These are phyloP conservation scores for Sternotherus odoratus DNA, from an alignment of 2,797 vertebrate species.

Conservation along the genomic window DNA sequence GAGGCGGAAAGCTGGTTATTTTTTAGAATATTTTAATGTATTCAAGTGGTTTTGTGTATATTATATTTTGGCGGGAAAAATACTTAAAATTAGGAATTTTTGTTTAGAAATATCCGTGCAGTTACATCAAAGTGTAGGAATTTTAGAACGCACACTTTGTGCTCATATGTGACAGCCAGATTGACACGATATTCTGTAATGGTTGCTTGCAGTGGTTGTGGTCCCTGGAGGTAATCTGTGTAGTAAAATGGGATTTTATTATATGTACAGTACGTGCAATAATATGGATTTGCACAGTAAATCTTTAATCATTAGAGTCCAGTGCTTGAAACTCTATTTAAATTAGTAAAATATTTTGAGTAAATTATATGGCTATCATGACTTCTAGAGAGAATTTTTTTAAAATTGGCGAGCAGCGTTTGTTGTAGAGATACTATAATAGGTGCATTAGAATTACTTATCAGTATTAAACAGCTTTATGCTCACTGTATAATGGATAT, in stretches of 20 bases:
- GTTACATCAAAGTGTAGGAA: constrained; percentile 21
- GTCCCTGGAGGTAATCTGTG: constrained; percentile 69
- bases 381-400: constrained; percentile 57
- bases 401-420: constrained; percentile 39
- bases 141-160: constrained; percentile 3
- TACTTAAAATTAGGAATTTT: constrained; percentile 44
- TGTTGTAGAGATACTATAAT: constrained; percentile 42
- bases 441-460: constrained; percentile 63
- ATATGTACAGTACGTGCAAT: constrained; percentile 33
- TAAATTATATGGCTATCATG: constrained; percentile 30
- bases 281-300: constrained; percentile 54
- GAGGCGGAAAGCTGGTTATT: not conserved
- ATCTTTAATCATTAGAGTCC: constrained; percentile 57
- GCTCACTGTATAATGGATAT: constrained; percentile 47
- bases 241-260: constrained; percentile 60
- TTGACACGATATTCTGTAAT: not conserved
- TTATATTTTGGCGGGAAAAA: not conserved
- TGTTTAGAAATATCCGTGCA: constrained; percentile 6
- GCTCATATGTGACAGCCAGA: not conserved
- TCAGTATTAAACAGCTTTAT: constrained; percentile 61
- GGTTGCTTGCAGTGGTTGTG: constrained; percentile 33
- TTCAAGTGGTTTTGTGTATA: not conserved
- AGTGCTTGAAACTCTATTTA: constrained; percentile 43
- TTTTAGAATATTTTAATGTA: constrained; percentile 15
- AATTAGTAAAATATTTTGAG: constrained; percentile 63